Base-by-base conservation (phyloP, 2,888 invertebrate species). In the Synergus japonicus region DNA sequence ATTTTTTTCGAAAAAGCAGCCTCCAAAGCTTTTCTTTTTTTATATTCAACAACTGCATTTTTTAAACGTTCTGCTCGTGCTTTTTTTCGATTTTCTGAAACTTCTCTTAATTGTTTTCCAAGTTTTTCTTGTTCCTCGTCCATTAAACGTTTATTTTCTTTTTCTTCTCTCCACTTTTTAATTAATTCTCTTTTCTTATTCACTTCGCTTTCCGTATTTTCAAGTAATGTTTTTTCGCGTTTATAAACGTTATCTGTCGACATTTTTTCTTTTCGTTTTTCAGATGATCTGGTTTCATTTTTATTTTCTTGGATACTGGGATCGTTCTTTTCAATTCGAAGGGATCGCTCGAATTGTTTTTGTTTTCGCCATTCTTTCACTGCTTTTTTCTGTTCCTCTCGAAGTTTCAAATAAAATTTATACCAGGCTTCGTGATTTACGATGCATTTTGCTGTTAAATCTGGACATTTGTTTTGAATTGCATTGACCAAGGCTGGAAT, bases 391-490 rank as follows among this genome's bases (percentile, higher is more conserved):
- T 93, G 93, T 80, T 92, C 92, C 9, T 90, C 89, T 44, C 92
- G 92, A 64, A 94, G 86, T 4, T 89, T 83, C 13, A 92, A 81
- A 84, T 94, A 94, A 78, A 91, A 86, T 79, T 90, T 90, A 85
- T 93, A 93, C 94, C 94, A 94, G 5, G 91, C 89, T 78, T 93
- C 92, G 85, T 94, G 94, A 79, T 90, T 89, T 15, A 92, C 87
- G 49, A 94, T 92, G 37, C 90, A 88, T 76, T 93, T 92, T 12
- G 84, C 82, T 2, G 90, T 86, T 13, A 92, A 29, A 78, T 92
- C 91, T 0, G 91, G 91, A 83, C 88, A 91, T 44, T 88, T 89
- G 49, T 80, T 84, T 78, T 87, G 88, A 15, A 92, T 83, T 3
- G 88, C 88, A 0, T 64, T 63, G 0, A 91, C 89, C 22, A 92